phyloP scores from a whole-genome alignment of 2,888 invertebrate genomes.

The Aphidius colemani region DNA sequence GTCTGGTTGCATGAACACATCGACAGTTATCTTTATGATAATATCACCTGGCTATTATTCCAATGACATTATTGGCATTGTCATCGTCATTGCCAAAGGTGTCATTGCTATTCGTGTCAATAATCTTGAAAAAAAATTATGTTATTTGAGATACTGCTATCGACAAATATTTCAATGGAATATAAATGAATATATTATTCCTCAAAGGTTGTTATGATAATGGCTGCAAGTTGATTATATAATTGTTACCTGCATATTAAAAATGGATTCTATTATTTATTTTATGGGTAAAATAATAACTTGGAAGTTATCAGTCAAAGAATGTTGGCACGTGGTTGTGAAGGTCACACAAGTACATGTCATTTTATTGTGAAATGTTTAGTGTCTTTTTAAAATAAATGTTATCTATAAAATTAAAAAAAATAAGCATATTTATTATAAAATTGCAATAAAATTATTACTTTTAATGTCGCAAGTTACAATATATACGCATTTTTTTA shows the following conservation, averaged over 20 bases:
- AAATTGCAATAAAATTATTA: no score
- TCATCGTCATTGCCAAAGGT: constrained; percentile 55
- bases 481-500: no score
- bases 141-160: constrained; percentile 64
- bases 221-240: not conserved
- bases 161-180: constrained; percentile 50
- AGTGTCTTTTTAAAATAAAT: not conserved
- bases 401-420: not conserved
- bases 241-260: not conserved
- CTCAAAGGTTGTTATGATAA: no score
- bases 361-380: no score
- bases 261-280: not conserved
- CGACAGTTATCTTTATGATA: constrained; percentile 38
- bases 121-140: constrained; percentile 61
- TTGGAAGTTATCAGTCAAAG: constrained; percentile 64
- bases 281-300: constrained; percentile 43
- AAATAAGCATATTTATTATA: no score
- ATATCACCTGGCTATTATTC: constrained; percentile 48
- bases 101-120: constrained; percentile 65
- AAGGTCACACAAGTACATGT: constrained; percentile 65
- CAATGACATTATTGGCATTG: constrained; percentile 52
- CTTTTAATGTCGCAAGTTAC: no score
- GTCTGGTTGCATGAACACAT: constrained; percentile 28
- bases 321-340: constrained; percentile 70
- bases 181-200: not conserved